Percentiles rank a stretch among this genome's conserved stretches.
These are phyloP conservation scores for Arctocebus calabarensis DNA, from an alignment of 2,797 vertebrate species.

Conservation along the genomic window DNA sequence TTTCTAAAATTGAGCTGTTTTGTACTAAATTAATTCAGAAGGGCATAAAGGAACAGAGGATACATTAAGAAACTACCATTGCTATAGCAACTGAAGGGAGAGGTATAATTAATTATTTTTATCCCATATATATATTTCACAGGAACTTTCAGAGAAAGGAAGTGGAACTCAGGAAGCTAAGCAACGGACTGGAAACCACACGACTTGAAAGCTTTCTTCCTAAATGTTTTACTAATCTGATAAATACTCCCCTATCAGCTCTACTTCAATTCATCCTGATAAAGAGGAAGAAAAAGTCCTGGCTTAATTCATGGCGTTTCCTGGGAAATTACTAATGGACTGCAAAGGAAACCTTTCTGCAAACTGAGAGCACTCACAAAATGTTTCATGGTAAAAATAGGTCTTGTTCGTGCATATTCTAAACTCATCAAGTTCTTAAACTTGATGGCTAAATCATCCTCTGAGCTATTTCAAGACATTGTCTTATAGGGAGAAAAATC, in stretches of 20 bases:
- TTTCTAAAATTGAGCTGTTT: conserved; percentile 66
- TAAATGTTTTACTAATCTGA: not conserved
- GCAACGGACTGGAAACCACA: not conserved
- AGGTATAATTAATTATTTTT: conserved; percentile 78
- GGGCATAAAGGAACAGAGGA: conserved; percentile 35
- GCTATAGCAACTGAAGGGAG: conserved; percentile 70
- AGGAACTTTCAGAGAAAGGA: conserved; percentile 55
- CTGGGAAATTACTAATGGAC: conserved; percentile 34
- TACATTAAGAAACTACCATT: conserved; percentile 55
- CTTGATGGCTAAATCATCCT: conserved; percentile 32
- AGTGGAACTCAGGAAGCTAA: conserved; percentile 45
- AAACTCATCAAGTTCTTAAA: conserved; percentile 50
- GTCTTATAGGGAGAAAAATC: not conserved
- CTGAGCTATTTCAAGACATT: conserved; percentile 59
- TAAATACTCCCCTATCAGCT: not conserved
- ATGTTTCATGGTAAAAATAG: conserved; percentile 25
- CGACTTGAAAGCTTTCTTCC: conserved; percentile 29
- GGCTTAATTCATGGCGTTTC: not conserved
- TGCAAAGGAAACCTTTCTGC: not conserved
- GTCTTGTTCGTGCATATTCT: not conserved
- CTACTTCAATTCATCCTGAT: not conserved
- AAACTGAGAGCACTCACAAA: conserved; percentile 36
- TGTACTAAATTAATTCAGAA: conserved; percentile 64
- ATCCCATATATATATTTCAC: conserved; percentile 71
- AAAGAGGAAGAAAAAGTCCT: not conserved